A percentile compares a stretch with the other conserved stretches of the same genome.
Evolutionary conservation across 2,797 vertebrate species (phyloP).

Genomic region (Neosilurus hyrtlii): DNA sequence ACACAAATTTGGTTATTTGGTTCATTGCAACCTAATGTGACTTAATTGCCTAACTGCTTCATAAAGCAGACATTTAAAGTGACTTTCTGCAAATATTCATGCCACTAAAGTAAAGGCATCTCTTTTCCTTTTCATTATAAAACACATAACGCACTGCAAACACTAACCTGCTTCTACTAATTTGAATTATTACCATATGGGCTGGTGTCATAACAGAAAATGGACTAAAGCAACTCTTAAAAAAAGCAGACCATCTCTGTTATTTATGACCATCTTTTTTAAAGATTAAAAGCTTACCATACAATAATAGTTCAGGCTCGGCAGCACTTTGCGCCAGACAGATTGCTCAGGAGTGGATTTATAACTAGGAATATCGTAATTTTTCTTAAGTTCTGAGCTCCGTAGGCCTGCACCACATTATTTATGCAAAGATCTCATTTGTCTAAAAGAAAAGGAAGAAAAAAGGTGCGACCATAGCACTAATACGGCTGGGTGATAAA

Average conservation of each 20-base stretch:
- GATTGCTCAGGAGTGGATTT: slow-evolving; percentile 75
- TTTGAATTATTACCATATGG: slow-evolving; percentile 12
- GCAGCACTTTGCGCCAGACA: slow-evolving; percentile 73
- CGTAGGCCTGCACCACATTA: slow-evolving; percentile 69
- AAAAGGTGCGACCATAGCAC: slow-evolving; percentile 63
- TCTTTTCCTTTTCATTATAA: slow-evolving; percentile 17
- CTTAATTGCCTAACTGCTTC: neutral
- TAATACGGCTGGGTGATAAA: slow-evolving; percentile 69
- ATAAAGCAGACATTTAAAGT: slow-evolving; percentile 25
- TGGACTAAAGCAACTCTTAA: slow-evolving; percentile 49
- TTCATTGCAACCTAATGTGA: slow-evolving; percentile 19
- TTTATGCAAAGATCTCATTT: slow-evolving; percentile 77
- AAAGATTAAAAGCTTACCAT: slow-evolving; percentile 76
- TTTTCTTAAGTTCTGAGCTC: slow-evolving; percentile 73
- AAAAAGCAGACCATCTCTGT: slow-evolving; percentile 51
- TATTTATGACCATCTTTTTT: slow-evolving; percentile 73
- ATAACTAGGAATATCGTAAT: slow-evolving; percentile 76
- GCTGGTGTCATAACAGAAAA: slow-evolving; percentile 46
- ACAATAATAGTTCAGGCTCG: slow-evolving; percentile 77
- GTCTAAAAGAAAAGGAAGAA: slow-evolving; percentile 58
- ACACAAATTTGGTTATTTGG: slow-evolving; percentile 9
- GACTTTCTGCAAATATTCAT: slow-evolving; percentile 23
- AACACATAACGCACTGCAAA: neutral
- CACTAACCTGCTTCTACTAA: neutral
- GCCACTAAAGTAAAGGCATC: slow-evolving; percentile 14